Percentiles rank a stretch among this genome's conserved stretches.
These are phyloP conservation scores for Colaptes auratus DNA, from an alignment of 2,113 vertebrate genomes.

Conservation along the genomic window DNA sequence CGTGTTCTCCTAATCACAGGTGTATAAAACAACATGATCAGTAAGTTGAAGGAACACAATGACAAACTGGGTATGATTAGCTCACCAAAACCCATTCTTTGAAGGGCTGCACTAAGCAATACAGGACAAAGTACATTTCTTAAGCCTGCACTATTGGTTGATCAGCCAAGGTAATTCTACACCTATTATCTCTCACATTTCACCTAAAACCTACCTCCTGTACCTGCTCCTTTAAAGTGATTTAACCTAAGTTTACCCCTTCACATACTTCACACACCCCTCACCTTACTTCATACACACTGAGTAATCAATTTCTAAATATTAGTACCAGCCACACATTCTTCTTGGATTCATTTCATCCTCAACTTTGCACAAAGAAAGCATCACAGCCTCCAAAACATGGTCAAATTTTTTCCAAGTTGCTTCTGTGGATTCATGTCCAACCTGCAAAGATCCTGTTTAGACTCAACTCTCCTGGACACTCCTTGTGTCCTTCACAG, in stretches of 20 bases:
- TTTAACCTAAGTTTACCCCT: not conserved
- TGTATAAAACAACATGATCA: rapidly evolving
- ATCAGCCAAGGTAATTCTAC: not conserved
- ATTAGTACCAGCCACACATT: not conserved
- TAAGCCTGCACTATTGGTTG: not conserved
- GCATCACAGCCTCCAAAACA: not conserved
- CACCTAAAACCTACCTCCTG: not conserved
- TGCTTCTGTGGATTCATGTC: not conserved
- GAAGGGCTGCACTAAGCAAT: not conserved
- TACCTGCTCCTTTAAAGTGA: not conserved
- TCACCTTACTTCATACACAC: no score
- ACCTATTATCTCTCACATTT: not conserved
- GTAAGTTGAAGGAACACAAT: not conserved
- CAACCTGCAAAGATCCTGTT: not conserved
- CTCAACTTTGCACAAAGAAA: not conserved
- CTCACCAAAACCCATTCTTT: not conserved
- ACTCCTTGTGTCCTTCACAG: not conserved
- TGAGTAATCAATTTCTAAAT: not conserved
- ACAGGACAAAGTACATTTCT: not conserved
- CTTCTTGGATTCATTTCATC: not conserved
- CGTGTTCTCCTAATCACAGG: slow-evolving; percentile 82
- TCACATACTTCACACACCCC: no score
- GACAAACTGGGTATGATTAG: not conserved
- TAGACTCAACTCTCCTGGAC: not conserved
- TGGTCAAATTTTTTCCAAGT: not conserved